These are phyloP conservation scores for Papilio polytes DNA, from an alignment of 1,140 invertebrate genomes.

Conservation along the genomic window DNA sequence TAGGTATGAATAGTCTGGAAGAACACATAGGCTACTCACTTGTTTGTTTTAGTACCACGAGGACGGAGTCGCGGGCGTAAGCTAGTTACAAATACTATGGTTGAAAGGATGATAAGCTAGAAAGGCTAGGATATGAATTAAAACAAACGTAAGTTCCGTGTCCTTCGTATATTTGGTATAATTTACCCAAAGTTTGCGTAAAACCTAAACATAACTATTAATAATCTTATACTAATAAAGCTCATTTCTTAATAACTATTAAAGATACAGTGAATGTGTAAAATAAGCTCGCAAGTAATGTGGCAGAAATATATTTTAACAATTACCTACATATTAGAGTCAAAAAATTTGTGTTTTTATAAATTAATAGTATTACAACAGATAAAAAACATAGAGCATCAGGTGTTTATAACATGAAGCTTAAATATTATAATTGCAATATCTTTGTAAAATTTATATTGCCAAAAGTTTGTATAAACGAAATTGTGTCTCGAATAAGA, in stretches of 20 bases:
- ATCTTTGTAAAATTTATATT: too few relatives aligned
- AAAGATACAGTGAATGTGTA: conserved; percentile 29
- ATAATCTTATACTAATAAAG: conserved; percentile 75
- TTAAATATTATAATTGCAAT: too few relatives aligned
- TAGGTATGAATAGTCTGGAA: too few relatives aligned
- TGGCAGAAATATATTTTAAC: conserved; percentile 13
- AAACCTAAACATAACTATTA: conserved; percentile 53
- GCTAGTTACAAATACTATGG: too few relatives aligned
- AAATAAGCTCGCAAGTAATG: conserved; percentile 29
- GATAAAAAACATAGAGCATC: too few relatives aligned
- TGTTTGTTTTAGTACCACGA: too few relatives aligned
- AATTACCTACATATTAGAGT: background rate
- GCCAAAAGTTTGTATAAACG: too few relatives aligned
- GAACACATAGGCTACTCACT: too few relatives aligned
- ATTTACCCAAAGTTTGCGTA: conserved; percentile 67
- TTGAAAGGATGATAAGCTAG: too few relatives aligned
- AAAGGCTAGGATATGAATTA: conserved; percentile 37
- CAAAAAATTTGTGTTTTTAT: background rate
- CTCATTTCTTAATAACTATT: conserved; percentile 38
- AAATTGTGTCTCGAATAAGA: too few relatives aligned
- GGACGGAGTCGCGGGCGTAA: too few relatives aligned
- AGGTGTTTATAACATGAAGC: too few relatives aligned
- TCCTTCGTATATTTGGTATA: conserved; percentile 79
- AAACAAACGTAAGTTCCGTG: conserved; percentile 50
- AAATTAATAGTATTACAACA: background rate